Evolutionary conservation across 2,113 vertebrate species (phyloP), one percentile per base, ranked within the genome.

Genomic region (Pterophyllum scalare): DNA sequence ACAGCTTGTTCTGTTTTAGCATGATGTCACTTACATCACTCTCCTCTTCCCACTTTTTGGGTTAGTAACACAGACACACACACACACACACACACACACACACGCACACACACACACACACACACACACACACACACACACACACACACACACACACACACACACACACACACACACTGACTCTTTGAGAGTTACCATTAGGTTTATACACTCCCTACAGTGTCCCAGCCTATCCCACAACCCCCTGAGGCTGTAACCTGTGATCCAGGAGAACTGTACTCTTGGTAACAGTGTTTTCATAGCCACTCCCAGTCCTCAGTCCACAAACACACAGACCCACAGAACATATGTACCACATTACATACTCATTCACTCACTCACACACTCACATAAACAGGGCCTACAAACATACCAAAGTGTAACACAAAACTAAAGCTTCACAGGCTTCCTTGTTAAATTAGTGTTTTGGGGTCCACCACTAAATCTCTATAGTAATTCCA

Each of bases 291-390:
- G 4, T 95, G 89, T 95, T 95, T 94, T 95, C 81, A 87, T 92
- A 94, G 94, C 87, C 92, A 26, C 90, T 91, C 93, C 91, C 88
- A 83, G 85, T 92, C 88, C 89, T 83, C 26, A 4, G 80, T 95
- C 87, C 91, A 89, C 90, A 95, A 95, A 94, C 93, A 94, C 81
- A 70, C 77, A 86, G 74, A 80, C 43, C 70, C 88, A 85, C 83
- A 80, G 77, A 94, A 90, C 94, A 95, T 87, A 81, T 94, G 94
- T 12, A 81, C 54, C 76, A 77, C 86, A 94, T 94, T 93, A 93
- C 17, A 78, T 80, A 59, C 65, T 56, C 62, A 59, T 46, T 56
- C 24, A 28, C 14, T 20, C 46, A 38, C 61, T 31, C 52, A 43
- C 8, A 38, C 52, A 33, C 35, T 28, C 11, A 54, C 26, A 65